phyloP scores from a whole-genome alignment of 2,113 vertebrate genomes.

The Apistogramma diplotaenia region DNA sequence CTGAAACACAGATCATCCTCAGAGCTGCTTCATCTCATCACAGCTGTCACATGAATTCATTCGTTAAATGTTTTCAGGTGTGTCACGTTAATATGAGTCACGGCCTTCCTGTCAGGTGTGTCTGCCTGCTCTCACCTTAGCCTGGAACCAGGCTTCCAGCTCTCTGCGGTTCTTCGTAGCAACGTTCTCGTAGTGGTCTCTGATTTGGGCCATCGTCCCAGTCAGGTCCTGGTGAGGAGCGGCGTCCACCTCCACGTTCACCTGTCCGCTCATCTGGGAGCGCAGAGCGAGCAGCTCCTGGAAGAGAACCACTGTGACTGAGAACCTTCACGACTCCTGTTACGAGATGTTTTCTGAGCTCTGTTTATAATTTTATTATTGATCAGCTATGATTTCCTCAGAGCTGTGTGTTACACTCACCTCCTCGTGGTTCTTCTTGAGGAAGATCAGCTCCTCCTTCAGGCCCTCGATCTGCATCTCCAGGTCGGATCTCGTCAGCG shows the following conservation, averaged over 20 bases:
- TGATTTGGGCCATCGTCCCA: constrained; percentile 69
- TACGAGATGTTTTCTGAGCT: too few relatives aligned
- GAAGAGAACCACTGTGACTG: too few relatives aligned
- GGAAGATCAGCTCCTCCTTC: constrained; percentile 68
- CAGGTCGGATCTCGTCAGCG: constrained; percentile 68
- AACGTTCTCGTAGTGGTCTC: constrained; percentile 83
- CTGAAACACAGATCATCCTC: constrained; percentile 54
- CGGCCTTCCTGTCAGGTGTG: not conserved
- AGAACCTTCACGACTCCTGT: too few relatives aligned
- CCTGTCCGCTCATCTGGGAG: constrained; percentile 67
- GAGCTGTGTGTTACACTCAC: constrained; percentile 7
- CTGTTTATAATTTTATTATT: too few relatives aligned
- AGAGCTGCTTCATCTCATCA: too few relatives aligned
- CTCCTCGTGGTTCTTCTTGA: constrained; percentile 77
- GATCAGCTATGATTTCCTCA: too few relatives aligned
- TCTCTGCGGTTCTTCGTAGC: constrained; percentile 80
- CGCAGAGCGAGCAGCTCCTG: constrained; percentile 66
- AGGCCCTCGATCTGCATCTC: constrained; percentile 67
- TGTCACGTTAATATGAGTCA: too few relatives aligned
- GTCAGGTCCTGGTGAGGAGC: constrained; percentile 63
- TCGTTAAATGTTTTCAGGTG: too few relatives aligned
- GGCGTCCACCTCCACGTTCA: constrained; percentile 78
- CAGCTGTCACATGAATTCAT: too few relatives aligned
- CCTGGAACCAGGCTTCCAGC: constrained; percentile 74
- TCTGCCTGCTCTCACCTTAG: constrained; percentile 34